Conservation (phyloP, 1,140 invertebrate genomes). For the Scaptomyza graminum region DNA sequence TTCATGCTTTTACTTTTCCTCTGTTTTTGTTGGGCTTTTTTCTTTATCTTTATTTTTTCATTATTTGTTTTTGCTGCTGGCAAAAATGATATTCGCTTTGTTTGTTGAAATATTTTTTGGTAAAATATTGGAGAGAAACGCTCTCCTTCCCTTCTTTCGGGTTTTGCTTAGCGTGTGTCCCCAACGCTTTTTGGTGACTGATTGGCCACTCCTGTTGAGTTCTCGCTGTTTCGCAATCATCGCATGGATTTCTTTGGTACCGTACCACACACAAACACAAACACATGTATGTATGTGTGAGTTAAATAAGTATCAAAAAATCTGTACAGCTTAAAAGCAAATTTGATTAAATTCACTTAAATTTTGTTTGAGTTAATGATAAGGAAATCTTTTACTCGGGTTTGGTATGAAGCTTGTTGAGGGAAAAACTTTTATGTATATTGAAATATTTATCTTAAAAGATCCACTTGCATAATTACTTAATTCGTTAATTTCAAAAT, state of each 20-base stretch:
- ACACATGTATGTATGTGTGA: not conserved
- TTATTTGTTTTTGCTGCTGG: slow-evolving; percentile 24
- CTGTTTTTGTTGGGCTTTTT: slow-evolving; percentile 7
- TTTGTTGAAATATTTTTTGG: slow-evolving; percentile 74
- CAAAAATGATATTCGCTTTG: slow-evolving; percentile 79
- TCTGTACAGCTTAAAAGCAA: slow-evolving; percentile 38
- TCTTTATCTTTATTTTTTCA: not conserved
- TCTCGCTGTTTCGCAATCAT: slow-evolving; percentile 31
- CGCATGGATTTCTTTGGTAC: slow-evolving; percentile 31
- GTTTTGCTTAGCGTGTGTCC: not conserved
- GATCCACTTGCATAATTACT: not conserved
- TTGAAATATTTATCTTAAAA: not conserved
- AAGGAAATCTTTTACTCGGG: too few relatives aligned
- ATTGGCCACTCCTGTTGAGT: slow-evolving; percentile 54
- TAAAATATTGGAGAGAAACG: slow-evolving; percentile 67
- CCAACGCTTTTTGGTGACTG: slow-evolving; percentile 51
- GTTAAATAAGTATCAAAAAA: slow-evolving; percentile 43
- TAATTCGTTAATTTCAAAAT: not conserved
- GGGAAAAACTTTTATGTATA: too few relatives aligned
- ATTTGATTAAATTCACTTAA: slow-evolving; percentile 46
- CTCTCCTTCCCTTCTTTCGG: not conserved
- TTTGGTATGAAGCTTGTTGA: too few relatives aligned
- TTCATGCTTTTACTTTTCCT: slow-evolving; percentile 22
- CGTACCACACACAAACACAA: not conserved
- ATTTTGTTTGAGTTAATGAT: not conserved